Evolutionary conservation across 2,113 vertebrate genomes (phyloP).

Genomic region (Geococcyx californianus): DNA sequence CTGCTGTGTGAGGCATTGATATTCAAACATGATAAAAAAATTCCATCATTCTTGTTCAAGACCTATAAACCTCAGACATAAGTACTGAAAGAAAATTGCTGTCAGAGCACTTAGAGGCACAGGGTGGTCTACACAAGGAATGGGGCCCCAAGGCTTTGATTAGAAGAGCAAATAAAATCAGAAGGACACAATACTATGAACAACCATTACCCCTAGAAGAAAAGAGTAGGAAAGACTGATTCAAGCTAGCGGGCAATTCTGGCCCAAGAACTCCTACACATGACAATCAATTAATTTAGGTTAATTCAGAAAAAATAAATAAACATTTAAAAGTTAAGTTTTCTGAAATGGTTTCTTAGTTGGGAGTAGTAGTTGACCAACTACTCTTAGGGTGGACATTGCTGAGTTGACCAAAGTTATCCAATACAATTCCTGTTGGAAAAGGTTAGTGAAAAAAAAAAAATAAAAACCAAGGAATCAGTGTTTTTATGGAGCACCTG

Average conservation of each 20-base stretch:
- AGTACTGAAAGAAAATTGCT: background rate
- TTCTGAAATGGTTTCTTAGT: background rate
- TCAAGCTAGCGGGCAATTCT: background rate
- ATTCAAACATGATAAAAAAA: background rate
- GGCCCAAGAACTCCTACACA: background rate
- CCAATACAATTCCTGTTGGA: background rate
- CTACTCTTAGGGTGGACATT: background rate
- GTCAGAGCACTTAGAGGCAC: background rate
- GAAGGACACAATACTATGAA: background rate
- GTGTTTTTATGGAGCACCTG: background rate
- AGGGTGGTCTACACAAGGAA: background rate
- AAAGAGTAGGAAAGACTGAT: background rate
- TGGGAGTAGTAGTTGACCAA: background rate
- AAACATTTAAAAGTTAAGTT: background rate
- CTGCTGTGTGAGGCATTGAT: background rate
- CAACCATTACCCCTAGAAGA: background rate
- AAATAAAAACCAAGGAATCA: background rate
- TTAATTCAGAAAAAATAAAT: background rate
- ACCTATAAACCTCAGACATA: background rate
- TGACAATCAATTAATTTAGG: background rate
- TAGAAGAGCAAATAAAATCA: background rate
- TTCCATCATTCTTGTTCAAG: background rate
- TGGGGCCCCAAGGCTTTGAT: background rate
- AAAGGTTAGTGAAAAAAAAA: background rate
- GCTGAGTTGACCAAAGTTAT: background rate